A percentile compares a stretch with the other conserved stretches of the same genome.
Evolutionary conservation across 1,140 invertebrate species (phyloP).

Genomic region (Hyles euphorbiae): DNA sequence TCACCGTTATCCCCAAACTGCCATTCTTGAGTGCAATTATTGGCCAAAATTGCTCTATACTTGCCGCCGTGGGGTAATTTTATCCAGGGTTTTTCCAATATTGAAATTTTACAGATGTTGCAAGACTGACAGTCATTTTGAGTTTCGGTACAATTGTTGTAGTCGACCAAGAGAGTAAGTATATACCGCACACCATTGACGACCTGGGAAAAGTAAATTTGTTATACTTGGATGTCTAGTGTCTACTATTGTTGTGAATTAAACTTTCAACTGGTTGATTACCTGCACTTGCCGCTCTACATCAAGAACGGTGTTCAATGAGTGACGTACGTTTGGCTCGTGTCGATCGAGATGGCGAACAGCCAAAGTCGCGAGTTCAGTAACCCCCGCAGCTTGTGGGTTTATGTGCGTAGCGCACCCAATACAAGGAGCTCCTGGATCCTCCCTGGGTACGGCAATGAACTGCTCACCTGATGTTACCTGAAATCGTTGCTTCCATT

Average conservation of each 20-base stretch:
- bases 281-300: constrained; percentile 73
- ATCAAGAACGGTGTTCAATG: constrained; percentile 46
- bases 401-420: constrained; percentile 64
- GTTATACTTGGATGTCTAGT: not conserved
- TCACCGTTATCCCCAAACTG: constrained; percentile 62
- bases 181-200: constrained; percentile 71
- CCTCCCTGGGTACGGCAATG: constrained; percentile 55
- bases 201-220: constrained; percentile 45
- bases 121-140: constrained; percentile 28
- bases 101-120: constrained; percentile 54
- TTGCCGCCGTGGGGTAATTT: constrained; percentile 62
- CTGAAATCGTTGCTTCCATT: constrained; percentile 25
- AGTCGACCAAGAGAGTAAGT: constrained; percentile 54
- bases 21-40: constrained; percentile 72
- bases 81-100: constrained; percentile 70
- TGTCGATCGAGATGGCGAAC: constrained; percentile 59
- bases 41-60: constrained; percentile 62
- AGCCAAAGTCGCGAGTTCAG: constrained; percentile 48
- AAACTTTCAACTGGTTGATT: not conserved
- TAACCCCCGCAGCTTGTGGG: constrained; percentile 56
- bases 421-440: constrained; percentile 42
- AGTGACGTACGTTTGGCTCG: constrained; percentile 47
- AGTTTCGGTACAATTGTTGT: constrained; percentile 41
- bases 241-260: no score
- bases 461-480: constrained; percentile 70